These are phyloP conservation scores for Pachymerium ferrugineum DNA, from an alignment of 2,888 invertebrate genomes.

Conservation along the genomic window DNA sequence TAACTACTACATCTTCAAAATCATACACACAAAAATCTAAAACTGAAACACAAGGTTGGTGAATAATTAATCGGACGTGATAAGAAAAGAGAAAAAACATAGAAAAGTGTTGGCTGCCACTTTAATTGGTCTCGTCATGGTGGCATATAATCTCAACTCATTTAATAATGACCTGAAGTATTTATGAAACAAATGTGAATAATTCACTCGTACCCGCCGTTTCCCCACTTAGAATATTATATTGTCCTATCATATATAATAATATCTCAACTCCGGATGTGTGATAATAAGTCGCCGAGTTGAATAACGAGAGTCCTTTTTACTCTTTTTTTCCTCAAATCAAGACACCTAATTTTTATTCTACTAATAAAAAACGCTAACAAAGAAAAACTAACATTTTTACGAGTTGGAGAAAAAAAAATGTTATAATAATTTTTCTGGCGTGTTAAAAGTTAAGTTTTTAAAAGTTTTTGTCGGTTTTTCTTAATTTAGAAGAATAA, in stretches of 20 bases:
- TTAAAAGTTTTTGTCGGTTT: neutral
- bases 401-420: neutral
- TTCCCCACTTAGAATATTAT: neutral
- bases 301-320: neutral
- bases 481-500: neutral
- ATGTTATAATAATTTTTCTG: neutral
- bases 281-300: constrained; percentile 15
- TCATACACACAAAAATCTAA: too few species aligned
- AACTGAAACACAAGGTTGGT: neutral
- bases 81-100: neutral
- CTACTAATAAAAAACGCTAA: neutral
- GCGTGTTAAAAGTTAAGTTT: too few species aligned
- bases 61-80: constrained; percentile 1
- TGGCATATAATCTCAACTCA: constrained; percentile 1
- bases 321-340: neutral
- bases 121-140: constrained; percentile 14
- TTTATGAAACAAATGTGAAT: constrained; percentile 6
- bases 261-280: neutral
- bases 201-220: neutral
- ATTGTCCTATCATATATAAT: neutral
- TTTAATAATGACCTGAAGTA: constrained; percentile 21
- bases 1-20: too few species aligned
- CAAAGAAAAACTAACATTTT: neutral
- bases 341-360: neutral
- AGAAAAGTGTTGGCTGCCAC: constrained; percentile 20